Evolutionary conservation across 2,888 invertebrate genomes (phyloP).

Genomic region (Lasioglossum pauxillum): DNA sequence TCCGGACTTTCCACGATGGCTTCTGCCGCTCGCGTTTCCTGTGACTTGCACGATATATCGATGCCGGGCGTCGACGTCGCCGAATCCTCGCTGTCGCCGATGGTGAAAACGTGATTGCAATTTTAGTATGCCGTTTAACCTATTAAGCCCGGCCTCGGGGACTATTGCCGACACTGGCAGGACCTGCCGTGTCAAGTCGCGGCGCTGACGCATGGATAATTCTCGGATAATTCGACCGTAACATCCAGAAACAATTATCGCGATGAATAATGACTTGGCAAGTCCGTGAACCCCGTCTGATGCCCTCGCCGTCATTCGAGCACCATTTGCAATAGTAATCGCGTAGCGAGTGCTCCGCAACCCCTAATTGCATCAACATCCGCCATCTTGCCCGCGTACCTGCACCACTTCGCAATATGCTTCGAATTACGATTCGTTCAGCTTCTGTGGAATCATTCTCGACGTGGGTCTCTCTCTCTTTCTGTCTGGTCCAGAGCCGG

Average conservation of each 20-base stretch:
- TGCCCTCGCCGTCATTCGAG: constrained; percentile 72
- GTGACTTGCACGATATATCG: constrained; percentile 49
- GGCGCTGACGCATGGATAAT: not conserved
- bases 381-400: constrained; percentile 37
- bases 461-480: not conserved
- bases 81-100: constrained; percentile 11
- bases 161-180: not conserved
- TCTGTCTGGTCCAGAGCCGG: constrained; percentile 24
- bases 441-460: constrained; percentile 72
- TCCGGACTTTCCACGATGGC: constrained; percentile 81
- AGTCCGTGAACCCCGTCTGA: constrained; percentile 72
- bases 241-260: constrained; percentile 14
- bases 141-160: constrained; percentile 20
- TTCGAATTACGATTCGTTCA: constrained; percentile 69
- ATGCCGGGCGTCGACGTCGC: constrained; percentile 21
- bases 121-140: constrained; percentile 19
- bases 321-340: constrained; percentile 72
- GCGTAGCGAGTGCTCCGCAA: constrained; percentile 43
- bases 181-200: not conserved
- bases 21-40: constrained; percentile 76
- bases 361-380: constrained; percentile 21
- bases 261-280: constrained; percentile 65
- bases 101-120: constrained; percentile 33
- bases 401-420: constrained; percentile 67
- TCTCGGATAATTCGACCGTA: not conserved